Evolutionary conservation across 2,888 invertebrate species (phyloP).

Genomic region (Branchipolynoe longqiensis): DNA sequence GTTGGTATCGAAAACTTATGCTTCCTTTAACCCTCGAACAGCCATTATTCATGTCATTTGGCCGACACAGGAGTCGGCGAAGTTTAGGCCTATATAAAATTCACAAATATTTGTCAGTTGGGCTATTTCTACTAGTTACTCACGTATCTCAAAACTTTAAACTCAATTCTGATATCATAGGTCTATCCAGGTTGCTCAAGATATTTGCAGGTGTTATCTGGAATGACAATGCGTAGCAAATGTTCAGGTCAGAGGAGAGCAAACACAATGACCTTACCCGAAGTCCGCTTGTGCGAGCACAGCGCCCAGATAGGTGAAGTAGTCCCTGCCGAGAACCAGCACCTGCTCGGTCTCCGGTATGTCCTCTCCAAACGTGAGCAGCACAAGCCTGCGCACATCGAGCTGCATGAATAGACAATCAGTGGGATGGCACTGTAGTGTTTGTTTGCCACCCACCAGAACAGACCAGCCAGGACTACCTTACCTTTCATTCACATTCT

Average conservation of each 20-base stretch:
- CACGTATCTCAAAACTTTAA: background rate
- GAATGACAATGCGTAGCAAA: background rate
- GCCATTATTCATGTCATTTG: too few relatives aligned
- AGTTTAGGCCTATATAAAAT: too few relatives aligned
- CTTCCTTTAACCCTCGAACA: too few relatives aligned
- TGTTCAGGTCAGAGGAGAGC: too few relatives aligned
- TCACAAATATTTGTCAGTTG: too few relatives aligned
- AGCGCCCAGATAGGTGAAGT: conserved; percentile 11
- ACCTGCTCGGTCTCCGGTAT: conserved; percentile 34
- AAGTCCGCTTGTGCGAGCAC: background rate
- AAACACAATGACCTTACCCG: too few relatives aligned
- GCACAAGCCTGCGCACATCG: background rate
- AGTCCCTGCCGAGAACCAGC: conserved; percentile 31
- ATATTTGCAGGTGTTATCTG: conserved; percentile 30
- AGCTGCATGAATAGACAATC: conserved; percentile 7
- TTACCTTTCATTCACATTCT: conserved; percentile 48
- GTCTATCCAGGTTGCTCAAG: conserved; percentile 18
- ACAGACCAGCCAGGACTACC: too few relatives aligned
- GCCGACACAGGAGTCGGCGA: too few relatives aligned
- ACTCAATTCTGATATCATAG: conserved; percentile 15
- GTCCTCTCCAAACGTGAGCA: conserved; percentile 24
- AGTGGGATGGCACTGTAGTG: background rate
- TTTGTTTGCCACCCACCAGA: too few relatives aligned
- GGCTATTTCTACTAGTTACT: too few relatives aligned
- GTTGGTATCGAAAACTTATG: too few relatives aligned